Percentiles rank a stretch among this genome's conserved stretches.
Evolutionary conservation across 1,140 invertebrate genomes (phyloP).

Genomic region (Drosophila mauritiana): DNA sequence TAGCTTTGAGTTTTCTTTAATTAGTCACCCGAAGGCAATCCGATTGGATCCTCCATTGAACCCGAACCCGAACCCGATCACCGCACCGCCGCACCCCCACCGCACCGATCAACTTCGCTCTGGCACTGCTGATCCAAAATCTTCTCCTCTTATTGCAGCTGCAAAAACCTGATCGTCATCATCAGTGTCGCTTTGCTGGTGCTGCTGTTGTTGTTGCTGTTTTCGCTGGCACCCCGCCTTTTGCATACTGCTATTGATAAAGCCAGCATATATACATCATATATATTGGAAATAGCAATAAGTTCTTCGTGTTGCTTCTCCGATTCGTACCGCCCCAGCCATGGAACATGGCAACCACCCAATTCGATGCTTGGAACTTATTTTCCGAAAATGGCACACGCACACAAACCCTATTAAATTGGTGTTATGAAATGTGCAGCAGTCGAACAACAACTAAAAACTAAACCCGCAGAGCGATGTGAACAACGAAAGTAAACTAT

Average conservation of each 20-base stretch:
- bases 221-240: constrained; percentile 58
- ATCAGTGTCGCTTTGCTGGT: constrained; percentile 6
- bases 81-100: background rate
- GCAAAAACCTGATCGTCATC: constrained; percentile 78
- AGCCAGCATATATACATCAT: constrained; percentile 25
- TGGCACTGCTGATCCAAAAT: background rate
- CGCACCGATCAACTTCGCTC: background rate
- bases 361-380: constrained; percentile 9
- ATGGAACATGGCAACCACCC: background rate
- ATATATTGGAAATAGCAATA: constrained; percentile 2
- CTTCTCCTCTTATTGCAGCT: constrained; percentile 51
- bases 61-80: background rate
- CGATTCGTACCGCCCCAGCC: too few relatives aligned
- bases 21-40: constrained; percentile 27
- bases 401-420: constrained; percentile 36
- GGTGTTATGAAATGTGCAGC: constrained; percentile 58
- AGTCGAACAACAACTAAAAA: constrained; percentile 45
- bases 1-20: constrained; percentile 28
- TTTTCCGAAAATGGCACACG: constrained; percentile 22
- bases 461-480: constrained; percentile 35
- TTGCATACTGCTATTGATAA: constrained; percentile 59
- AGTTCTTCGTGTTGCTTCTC: background rate
- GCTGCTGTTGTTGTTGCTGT: constrained; percentile 17
- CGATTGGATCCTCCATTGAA: constrained; percentile 19
- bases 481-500: constrained; percentile 38